These are phyloP conservation scores for Clamator glandarius DNA, from an alignment of 2,797 vertebrate genomes.

Conservation along the genomic window DNA sequence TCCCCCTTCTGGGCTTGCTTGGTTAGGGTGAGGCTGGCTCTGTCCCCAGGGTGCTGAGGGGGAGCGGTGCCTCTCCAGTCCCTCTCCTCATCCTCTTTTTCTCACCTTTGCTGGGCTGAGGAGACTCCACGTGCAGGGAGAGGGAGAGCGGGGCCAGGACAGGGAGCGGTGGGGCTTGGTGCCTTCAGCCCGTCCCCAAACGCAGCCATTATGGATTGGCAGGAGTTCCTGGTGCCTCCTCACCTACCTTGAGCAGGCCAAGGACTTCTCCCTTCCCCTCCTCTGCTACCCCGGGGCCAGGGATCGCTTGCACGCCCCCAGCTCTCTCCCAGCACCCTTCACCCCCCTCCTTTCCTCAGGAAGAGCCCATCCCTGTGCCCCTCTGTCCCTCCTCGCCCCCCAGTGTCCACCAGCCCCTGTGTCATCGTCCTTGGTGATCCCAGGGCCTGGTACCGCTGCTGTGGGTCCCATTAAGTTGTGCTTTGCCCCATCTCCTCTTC, in stretches of 20 bases:
- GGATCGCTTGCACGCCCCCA: no score
- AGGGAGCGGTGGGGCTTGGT: neutral
- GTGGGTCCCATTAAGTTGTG: neutral
- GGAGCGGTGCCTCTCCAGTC: neutral
- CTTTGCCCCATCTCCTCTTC: neutral
- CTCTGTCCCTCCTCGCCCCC: neutral
- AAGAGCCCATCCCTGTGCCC: neutral
- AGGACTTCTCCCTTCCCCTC: neutral
- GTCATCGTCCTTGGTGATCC: accelerated
- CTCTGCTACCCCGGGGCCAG: neutral
- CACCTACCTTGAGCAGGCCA: neutral
- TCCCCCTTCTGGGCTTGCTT: neutral
- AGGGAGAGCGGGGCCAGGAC: neutral
- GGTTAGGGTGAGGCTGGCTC: neutral
- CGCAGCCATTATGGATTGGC: accelerated
- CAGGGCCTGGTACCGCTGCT: neutral
- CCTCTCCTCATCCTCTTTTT: neutral
- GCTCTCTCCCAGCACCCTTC: no score
- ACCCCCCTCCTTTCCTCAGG: no score
- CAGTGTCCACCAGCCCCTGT: neutral
- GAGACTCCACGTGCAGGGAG: neutral
- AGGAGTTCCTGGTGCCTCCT: neutral
- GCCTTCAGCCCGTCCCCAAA: neutral
- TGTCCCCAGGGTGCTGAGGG: neutral
- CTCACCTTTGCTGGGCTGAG: neutral